These are phyloP conservation scores for Pangasius larnaudii DNA, from an alignment of 2,797 vertebrate genomes.

Conservation along the genomic window DNA sequence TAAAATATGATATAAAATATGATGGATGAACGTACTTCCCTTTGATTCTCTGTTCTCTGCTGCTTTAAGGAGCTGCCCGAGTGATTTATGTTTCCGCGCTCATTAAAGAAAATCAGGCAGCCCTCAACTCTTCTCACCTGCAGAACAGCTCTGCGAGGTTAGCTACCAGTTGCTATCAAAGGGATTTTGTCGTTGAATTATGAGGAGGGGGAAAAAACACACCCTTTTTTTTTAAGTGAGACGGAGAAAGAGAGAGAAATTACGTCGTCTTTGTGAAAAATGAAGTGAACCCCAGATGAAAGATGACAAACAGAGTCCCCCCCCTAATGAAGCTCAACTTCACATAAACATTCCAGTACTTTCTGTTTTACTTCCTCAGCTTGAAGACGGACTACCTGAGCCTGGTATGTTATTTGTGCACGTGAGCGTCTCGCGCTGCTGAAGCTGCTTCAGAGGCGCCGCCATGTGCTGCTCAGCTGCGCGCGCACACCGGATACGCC, in stretches of 20 bases:
- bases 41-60: constrained; percentile 62
- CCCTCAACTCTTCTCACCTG: constrained; percentile 69
- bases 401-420: constrained; percentile 68
- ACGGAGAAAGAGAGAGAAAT: constrained; percentile 46
- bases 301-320: constrained; percentile 9
- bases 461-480: constrained; percentile 88
- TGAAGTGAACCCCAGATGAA: constrained; percentile 45
- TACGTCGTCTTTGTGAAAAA: constrained; percentile 46
- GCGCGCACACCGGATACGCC: constrained; percentile 57
- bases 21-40: constrained; percentile 61
- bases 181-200: constrained; percentile 51
- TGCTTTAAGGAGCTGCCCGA: constrained; percentile 49
- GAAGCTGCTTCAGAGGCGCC: constrained; percentile 73
- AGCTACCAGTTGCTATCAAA: constrained; percentile 59
- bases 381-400: neutral
- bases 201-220: constrained; percentile 49
- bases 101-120: constrained; percentile 66
- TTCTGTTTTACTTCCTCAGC: neutral
- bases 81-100: constrained; percentile 62
- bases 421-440: constrained; percentile 67
- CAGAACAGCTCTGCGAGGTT: constrained; percentile 56
- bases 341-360: constrained; percentile 14
- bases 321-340: constrained; percentile 21
- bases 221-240: neutral
- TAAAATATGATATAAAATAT: constrained; percentile 54